These are phyloP conservation scores for Numida meleagris DNA, from an alignment of 2,113 vertebrate genomes.

Conservation along the genomic window DNA sequence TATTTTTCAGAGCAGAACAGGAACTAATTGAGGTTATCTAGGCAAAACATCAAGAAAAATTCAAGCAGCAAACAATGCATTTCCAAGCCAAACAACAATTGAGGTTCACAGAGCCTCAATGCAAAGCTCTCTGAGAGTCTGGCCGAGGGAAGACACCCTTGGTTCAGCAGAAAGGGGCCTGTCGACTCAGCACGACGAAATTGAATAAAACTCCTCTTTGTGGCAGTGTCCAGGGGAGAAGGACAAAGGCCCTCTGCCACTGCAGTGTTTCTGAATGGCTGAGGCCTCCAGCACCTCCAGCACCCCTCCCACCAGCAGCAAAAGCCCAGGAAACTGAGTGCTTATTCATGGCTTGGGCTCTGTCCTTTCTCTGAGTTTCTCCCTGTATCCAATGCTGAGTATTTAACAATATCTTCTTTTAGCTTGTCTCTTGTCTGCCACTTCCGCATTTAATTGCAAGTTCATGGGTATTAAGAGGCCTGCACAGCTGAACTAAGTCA, in stretches of 20 bases:
- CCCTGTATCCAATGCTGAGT: conserved; percentile 39
- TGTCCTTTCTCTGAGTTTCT: conserved; percentile 68
- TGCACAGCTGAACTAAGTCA: conserved; percentile 80
- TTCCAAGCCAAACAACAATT: conserved; percentile 59
- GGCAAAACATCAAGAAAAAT: conserved; percentile 73
- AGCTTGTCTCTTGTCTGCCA: conserved; percentile 79
- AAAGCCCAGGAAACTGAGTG: conserved; percentile 75
- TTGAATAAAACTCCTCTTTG: conserved; percentile 90
- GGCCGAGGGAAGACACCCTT: conserved; percentile 33
- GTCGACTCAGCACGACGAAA: conserved; percentile 79
- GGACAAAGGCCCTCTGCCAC: conserved; percentile 83
- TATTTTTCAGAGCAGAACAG: conserved; percentile 43
- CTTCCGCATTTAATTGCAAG: conserved; percentile 91
- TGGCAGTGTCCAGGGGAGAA: conserved; percentile 79
- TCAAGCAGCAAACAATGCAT: conserved; percentile 46
- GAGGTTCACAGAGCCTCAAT: conserved; percentile 44
- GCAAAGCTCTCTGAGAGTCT: conserved; percentile 68
- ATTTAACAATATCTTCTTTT: conserved; percentile 87
- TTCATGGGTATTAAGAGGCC: conserved; percentile 86
- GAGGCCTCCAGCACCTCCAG: conserved; percentile 71
- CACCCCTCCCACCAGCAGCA: conserved; percentile 62
- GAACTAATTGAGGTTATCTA: conserved; percentile 55
- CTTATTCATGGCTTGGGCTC: conserved; percentile 83
- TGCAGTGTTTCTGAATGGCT: conserved; percentile 77
- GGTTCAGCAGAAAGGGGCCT: conserved; percentile 65